A percentile compares a stretch with the other conserved stretches of the same genome.
Conservation (phyloP, 2,888 invertebrate species). For the Euproctis similis region DNA sequence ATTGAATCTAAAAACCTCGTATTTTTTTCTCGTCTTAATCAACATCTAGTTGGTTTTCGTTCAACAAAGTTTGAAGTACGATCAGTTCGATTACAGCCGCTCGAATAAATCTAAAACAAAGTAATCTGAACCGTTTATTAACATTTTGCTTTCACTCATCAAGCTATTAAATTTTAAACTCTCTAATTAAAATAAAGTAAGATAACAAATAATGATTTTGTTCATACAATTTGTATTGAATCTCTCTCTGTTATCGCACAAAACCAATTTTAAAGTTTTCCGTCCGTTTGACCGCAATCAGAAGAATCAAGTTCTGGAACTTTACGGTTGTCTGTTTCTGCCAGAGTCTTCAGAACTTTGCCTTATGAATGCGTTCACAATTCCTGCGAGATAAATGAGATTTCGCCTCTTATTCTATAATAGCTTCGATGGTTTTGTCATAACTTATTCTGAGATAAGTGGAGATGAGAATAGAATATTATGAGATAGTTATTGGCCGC, state of each 20-base stretch:
- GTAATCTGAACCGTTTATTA: slow-evolving; percentile 14
- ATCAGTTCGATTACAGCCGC: slow-evolving; percentile 13
- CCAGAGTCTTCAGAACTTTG: slow-evolving; percentile 12
- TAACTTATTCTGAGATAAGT: too few species aligned
- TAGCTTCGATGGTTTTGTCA: too few species aligned
- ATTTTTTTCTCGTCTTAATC: too few species aligned
- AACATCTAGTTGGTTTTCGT: too few species aligned
- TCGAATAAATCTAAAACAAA: slow-evolving; percentile 15
- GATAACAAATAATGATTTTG: slow-evolving; percentile 11
- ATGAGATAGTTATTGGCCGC: too few species aligned
- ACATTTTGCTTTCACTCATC: slow-evolving; percentile 10
- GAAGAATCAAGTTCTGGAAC: slow-evolving; percentile 20
- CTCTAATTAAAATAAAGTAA: slow-evolving; percentile 8
- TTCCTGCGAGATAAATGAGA: slow-evolving; percentile 20
- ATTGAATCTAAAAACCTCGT: too few species aligned
- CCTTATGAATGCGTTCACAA: slow-evolving; percentile 15
- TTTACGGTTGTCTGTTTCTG: slow-evolving; percentile 14
- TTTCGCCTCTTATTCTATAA: slow-evolving; percentile 16
- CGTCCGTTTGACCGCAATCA: slow-evolving; percentile 21
- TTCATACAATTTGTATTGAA: slow-evolving; percentile 18
- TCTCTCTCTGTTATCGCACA: slow-evolving; percentile 7
- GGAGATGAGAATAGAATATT: too few species aligned
- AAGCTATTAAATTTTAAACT: slow-evolving; percentile 11
- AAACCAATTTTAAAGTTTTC: slow-evolving; percentile 23
- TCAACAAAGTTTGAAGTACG: too few species aligned